Base-by-base conservation (phyloP, 1,140 invertebrate species). In the Drosophila sp. region DNA sequence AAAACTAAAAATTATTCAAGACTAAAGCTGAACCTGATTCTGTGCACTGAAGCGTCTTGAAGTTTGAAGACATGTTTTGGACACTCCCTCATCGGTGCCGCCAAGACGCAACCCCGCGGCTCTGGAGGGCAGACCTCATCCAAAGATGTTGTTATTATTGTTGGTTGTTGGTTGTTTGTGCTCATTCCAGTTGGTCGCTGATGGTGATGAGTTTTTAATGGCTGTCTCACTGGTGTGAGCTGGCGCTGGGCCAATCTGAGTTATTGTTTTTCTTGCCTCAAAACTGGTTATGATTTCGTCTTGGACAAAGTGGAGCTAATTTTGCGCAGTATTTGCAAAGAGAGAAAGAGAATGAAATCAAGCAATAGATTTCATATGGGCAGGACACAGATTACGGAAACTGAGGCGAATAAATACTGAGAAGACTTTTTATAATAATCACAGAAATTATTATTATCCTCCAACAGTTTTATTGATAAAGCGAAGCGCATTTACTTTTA, bases 181-280 rank as follows among this genome's bases (percentile, higher is more conserved):
- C 67, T 76, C 75, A 82, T 86, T 87, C 82, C 82, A 87, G 82
- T 87, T 87, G 82, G 82, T 46, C 62, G 69, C 62, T 66, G 69
- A 57, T 80, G 78, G 71, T 87, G 82, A 87, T 87, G 82, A 87
- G 82, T 76, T 87, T 87, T 87, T 87, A 87, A 87, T 87, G 82
- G 82, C 82, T 58, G 80, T 80, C 80, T 54, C 71, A 72, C 48
- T 56, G 46, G 25, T 40, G 61, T 53, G 48, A 41, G 58, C 57
- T 70, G 77, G 59, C 76, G 61, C 57, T 76, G 72, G 59, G 66
- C 80, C 79, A 82, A 82, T 82, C 78, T 86, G 78, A 86, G 64
- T 72, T 81, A 87, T 84, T 80, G 78, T 78, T 76, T 45, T 7
- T 65, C 46, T 45, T 62, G 7, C 13, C 36, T 45, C 51, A 13